Evolutionary conservation across 2,888 invertebrate genomes (phyloP), one percentile per base, ranked within the genome.

Genomic region (Gryllus longicercus): DNA sequence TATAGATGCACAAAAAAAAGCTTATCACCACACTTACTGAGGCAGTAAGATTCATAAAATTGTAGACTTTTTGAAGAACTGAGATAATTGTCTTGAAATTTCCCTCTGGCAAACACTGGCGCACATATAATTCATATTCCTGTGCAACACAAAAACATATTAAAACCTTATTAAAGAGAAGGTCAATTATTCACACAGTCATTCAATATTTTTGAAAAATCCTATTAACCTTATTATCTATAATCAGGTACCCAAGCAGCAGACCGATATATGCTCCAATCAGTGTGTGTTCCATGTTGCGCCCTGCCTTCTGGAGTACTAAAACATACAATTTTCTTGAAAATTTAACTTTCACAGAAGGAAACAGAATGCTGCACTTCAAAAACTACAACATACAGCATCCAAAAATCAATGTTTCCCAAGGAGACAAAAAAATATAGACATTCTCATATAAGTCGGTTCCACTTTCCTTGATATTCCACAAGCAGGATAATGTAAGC

Each of bases 251-350:
- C 8, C 97, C 98, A 83, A 98, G 89, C 82, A 98, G 88, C 83
- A 98, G 92, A 80, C 95, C 95, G 80, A 96, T 93, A 88, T 99
- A 98, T 77, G 98, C 96, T 84, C 96, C 96, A 85, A 98, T 93
- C 87, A 99, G 92, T 82, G 97, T 97, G 89, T 97, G 98, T 89
- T 99, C 98, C 99, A 99, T 99, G 88, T 99, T 98, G 83, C 96
- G 94, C 76, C 98, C 98, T 81, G 99, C 98, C 87, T 97, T 97
- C 86, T 97, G 96, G 82, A 98, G 88, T 87, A 97, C 97, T 97
- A 88, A 74, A 88, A 89, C 78, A 50, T 83, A 82, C 38, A 5
- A 38, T 38, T 38, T 8, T 38, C 38, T 38, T 38, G 38, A 8
- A 38, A 77, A 80, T 79, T 76, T 79, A 78, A 79, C 81, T n/a